Percentiles rank a stretch among this genome's conserved stretches.
Evolutionary conservation across 2,797 vertebrate species (phyloP).

Genomic region (Gobionotothen gibberifrons): DNA sequence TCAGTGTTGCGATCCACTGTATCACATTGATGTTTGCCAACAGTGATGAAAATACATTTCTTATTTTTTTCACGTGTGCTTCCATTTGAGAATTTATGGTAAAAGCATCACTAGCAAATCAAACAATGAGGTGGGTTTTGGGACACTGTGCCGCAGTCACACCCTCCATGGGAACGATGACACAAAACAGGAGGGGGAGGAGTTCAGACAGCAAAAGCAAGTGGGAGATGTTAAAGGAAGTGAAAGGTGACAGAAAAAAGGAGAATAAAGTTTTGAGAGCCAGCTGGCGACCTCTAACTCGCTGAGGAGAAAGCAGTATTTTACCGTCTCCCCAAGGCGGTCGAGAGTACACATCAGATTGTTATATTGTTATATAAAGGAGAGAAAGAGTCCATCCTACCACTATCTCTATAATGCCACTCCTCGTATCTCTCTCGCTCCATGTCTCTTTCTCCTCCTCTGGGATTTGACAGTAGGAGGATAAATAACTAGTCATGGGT

Average conservation of each 20-base stretch:
- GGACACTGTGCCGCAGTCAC: not conserved
- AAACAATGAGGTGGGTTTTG: not conserved
- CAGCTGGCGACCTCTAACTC: slow-evolving; percentile 66
- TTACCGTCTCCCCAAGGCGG: slow-evolving; percentile 32
- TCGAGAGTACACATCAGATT: slow-evolving; percentile 34
- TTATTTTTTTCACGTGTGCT: not conserved
- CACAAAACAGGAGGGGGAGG: slow-evolving; percentile 3
- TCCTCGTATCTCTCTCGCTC: slow-evolving; percentile 20
- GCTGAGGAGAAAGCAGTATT: slow-evolving; percentile 45
- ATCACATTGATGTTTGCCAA: not conserved
- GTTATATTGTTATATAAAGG: slow-evolving; percentile 49
- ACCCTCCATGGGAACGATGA: not conserved
- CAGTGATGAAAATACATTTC: not conserved
- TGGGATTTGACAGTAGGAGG: slow-evolving; percentile 47
- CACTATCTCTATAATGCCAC: slow-evolving; percentile 38
- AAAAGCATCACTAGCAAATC: not conserved
- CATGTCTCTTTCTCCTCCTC: slow-evolving; percentile 35
- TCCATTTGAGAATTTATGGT: not conserved
- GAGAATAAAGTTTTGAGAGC: slow-evolving; percentile 28
- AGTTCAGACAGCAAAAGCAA: slow-evolving; percentile 5
- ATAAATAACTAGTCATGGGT: slow-evolving; percentile 54
- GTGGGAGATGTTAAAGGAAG: slow-evolving; percentile 30
- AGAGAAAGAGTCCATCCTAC: slow-evolving; percentile 44
- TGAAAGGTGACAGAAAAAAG: slow-evolving; percentile 38
- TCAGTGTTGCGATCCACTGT: not conserved